These are phyloP conservation scores for Nomada lathburiana DNA, from an alignment of 2,888 invertebrate genomes.

Conservation along the genomic window DNA sequence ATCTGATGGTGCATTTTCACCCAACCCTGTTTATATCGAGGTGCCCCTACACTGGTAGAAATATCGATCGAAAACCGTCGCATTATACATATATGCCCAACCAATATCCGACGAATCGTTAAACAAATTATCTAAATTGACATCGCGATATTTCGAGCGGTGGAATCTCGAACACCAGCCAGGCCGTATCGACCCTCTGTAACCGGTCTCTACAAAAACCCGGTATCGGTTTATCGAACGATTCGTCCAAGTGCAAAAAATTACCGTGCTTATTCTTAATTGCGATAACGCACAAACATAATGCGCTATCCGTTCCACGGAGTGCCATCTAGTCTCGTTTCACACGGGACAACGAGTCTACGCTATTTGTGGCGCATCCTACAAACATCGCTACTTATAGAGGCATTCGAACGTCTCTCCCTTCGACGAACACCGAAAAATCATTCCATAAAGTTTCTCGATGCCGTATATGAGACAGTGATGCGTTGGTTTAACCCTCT, in stretches of 20 bases:
- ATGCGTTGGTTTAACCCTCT: too few species aligned
- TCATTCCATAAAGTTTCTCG: too few species aligned
- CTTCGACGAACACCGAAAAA: too few species aligned
- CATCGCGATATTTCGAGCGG: not conserved
- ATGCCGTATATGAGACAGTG: too few species aligned
- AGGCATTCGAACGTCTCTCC: too few species aligned
- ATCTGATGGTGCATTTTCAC: too few species aligned
- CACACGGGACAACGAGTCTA: not conserved
- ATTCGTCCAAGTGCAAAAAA: constrained; percentile 9
- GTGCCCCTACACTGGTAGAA: not conserved
- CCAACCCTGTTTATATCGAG: too few species aligned
- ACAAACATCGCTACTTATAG: too few species aligned
- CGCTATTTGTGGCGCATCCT: too few species aligned
- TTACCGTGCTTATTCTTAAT: constrained; percentile 19
- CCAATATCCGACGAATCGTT: not conserved
- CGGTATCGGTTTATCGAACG: constrained; percentile 11
- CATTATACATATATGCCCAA: not conserved
- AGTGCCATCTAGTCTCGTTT: constrained; percentile 4
- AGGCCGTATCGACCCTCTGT: not conserved
- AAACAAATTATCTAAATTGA: constrained; percentile 14
- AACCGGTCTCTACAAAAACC: not conserved
- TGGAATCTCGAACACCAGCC: not conserved
- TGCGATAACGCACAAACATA: constrained; percentile 29
- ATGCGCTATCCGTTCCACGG: constrained; percentile 4
- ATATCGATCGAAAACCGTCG: not conserved